Base-by-base conservation (phyloP, 2,888 invertebrate genomes). In the Pseudococcus viburni region DNA sequence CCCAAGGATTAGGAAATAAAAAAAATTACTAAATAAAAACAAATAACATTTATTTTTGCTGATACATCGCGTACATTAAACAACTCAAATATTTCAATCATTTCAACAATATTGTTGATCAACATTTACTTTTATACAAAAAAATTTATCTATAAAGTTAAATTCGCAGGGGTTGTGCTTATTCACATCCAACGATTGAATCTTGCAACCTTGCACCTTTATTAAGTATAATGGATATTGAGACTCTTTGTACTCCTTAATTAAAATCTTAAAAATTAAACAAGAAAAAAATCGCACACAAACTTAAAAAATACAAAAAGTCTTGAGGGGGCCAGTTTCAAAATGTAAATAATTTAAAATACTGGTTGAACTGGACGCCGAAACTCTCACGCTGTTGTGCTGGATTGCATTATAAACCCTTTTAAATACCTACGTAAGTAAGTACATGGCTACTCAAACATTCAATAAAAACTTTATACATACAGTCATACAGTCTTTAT, bases 21-120 rank as follows among this genome's bases (percentile, higher is more conserved):
- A 4, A 64, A 39, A 0, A 42, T 42, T 9, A 9, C n/a, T 8
- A 5, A 64, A 46, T 83, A 46, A 83, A 46, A 83, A 83, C 80
- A 85, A 84, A 85, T 55, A 85, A 85, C 85, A 85, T 85, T 85
- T 85, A 85, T 64, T 85, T 9, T 64, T 19, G 39, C 39, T 85
- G n/a, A 39, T 59, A 85, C 55, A n/a, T 55, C 39, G 39, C 59
- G 19, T 39, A 85, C 46, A 85, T 42, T 39, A 15, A 46, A 84
- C 84, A 51, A 84, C 17, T 84, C 26, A 55, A 7, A 17, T n/a
- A n/a, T 85, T 42, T 84, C 12, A 22, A 39, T 39, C 19, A 59
- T 64, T 26, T 59, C 39, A 42, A 64, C 64, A 22, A 39, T 15
- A 64, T 19, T 42, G 39, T 85, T 85, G 42, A 85, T 42, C 64